Evolutionary conservation across 2,888 invertebrate species (phyloP).

Genomic region (Fragum whitleyi): DNA sequence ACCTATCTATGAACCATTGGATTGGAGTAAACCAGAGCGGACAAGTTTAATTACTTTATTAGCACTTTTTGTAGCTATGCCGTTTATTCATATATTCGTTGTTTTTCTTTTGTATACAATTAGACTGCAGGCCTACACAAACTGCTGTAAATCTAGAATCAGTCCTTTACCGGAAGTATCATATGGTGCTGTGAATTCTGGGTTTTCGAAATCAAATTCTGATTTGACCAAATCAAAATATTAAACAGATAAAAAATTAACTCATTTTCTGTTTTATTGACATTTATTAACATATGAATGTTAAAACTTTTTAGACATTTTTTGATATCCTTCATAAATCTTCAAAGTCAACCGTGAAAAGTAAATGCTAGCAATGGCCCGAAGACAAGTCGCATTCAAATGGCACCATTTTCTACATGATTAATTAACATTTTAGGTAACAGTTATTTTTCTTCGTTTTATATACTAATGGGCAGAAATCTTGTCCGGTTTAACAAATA

Average conservation of each 20-base stretch:
- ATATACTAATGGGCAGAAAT: too few relatives aligned
- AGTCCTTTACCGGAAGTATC: background rate
- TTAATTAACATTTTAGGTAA: too few relatives aligned
- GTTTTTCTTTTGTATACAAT: background rate
- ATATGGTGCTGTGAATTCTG: background rate
- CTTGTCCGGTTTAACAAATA: too few relatives aligned
- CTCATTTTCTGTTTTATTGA: too few relatives aligned
- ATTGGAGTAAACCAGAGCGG: slow-evolving; percentile 60
- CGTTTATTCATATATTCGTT: slow-evolving; percentile 55
- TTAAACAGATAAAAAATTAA: background rate
- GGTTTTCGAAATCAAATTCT: background rate
- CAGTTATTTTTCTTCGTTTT: too few relatives aligned
- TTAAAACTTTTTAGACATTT: too few relatives aligned
- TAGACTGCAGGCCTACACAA: background rate
- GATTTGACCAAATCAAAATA: background rate
- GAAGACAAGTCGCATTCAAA: too few relatives aligned
- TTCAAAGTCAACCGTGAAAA: too few relatives aligned
- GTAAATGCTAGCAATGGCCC: too few relatives aligned
- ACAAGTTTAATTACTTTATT: slow-evolving; percentile 30
- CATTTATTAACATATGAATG: too few relatives aligned
- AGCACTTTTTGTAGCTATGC: slow-evolving; percentile 54
- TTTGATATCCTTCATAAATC: too few relatives aligned
- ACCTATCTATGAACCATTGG: slow-evolving; percentile 60
- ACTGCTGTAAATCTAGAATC: background rate
- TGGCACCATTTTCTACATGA: too few relatives aligned